These are phyloP conservation scores for Lithophane leautieri DNA, from an alignment of 2,888 invertebrate genomes.

Conservation along the genomic window DNA sequence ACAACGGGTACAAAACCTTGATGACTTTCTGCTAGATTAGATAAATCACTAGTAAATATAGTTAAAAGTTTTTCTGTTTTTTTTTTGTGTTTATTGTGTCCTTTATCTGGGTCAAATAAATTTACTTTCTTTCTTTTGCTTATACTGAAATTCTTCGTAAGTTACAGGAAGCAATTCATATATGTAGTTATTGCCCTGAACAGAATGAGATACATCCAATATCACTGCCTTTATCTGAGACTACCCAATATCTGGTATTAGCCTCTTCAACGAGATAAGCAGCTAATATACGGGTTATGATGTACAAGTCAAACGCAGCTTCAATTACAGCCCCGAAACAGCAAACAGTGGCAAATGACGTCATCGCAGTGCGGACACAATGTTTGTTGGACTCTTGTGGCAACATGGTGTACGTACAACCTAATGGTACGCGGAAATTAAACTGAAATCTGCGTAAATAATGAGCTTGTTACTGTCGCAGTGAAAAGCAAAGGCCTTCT, in stretches of 20 bases:
- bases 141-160: neutral
- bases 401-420: conserved; percentile 41
- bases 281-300: conserved; percentile 29
- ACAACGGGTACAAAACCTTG: no score
- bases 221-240: neutral
- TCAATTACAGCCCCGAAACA: conserved; percentile 50
- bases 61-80: no score
- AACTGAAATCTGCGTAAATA: neutral
- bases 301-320: conserved; percentile 48
- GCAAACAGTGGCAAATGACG: conserved; percentile 48
- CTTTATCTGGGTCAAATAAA: no score
- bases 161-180: neutral
- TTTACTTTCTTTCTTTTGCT: no score
- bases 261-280: conserved; percentile 12
- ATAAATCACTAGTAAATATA: no score
- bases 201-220: neutral
- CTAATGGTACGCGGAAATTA: neutral
- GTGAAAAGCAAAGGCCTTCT: neutral
- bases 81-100: no score
- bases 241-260: neutral
- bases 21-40: no score
- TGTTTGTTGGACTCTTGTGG: conserved; percentile 59
- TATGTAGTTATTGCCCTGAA: neutral
- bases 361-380: conserved; percentile 37
- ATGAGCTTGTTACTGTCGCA: neutral